phyloP scores from a whole-genome alignment of 2,888 invertebrate species.

The Panzeria rudis region DNA sequence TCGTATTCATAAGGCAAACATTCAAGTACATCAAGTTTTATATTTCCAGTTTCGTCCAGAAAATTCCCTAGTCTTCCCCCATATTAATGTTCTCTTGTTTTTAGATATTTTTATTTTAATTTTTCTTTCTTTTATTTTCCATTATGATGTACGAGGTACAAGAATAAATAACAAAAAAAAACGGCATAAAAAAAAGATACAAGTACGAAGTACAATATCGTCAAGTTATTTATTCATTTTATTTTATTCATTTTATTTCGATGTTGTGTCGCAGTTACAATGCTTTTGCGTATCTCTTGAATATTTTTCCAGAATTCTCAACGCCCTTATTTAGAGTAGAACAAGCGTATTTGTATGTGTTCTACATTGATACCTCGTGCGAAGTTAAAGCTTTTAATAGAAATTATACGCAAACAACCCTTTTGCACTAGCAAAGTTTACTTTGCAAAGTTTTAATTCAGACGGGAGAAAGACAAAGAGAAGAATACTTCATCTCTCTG shows the following conservation, averaged over 20 bases:
- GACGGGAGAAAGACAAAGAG: no score
- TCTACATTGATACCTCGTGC: conserved; percentile 2
- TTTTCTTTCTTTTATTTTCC: conserved; percentile 10
- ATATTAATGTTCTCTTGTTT: conserved; percentile 12
- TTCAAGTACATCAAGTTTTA: conserved; percentile 6
- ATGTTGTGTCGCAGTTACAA: conserved; percentile 43
- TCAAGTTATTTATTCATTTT: conserved; percentile 7
- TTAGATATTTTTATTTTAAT: conserved; percentile 16
- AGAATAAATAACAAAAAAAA: conserved; percentile 25
- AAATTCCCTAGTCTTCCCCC: conserved; percentile 34
- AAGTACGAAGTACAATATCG: conserved; percentile 49
- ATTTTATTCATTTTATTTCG: conserved; percentile 1
- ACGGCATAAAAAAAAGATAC: background rate
- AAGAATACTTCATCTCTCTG: no score
- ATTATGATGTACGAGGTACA: conserved; percentile 13
- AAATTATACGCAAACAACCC: background rate
- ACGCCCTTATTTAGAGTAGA: conserved; percentile 54
- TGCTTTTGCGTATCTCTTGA: conserved; percentile 55
- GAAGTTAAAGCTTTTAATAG: background rate
- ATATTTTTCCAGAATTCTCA: conserved; percentile 55
- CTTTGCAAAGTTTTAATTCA: no score
- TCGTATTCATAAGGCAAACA: background rate
- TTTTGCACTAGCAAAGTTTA: no score
- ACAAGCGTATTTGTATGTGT: background rate
- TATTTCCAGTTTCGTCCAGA: conserved; percentile 56